Base-by-base conservation (phyloP, 2,113 vertebrate genomes). In the Stictonetta naevosa region DNA sequence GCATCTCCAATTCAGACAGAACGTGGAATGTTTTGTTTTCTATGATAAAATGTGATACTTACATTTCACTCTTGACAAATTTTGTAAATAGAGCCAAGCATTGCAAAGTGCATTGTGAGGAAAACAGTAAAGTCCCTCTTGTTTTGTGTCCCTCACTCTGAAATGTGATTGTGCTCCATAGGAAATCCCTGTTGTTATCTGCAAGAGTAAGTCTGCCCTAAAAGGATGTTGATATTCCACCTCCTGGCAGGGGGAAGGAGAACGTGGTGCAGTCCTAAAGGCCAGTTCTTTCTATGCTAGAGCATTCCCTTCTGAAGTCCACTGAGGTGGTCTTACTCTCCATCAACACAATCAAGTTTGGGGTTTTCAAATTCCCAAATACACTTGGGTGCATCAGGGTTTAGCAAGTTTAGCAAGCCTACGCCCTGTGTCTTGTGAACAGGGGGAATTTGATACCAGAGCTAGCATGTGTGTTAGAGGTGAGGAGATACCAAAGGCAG, bases 281-380 rank as follows among this genome's bases (percentile, higher is more conserved):
- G 38, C 13, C 23, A 29, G 55, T 20, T 34, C 17, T 68, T 3
- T 6, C 7, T 7, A 11, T 53, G 26, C 34, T 68, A 12, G n/a
- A 83, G 33, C n/a, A 46, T 82, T 68, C 46, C 38, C 13, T 69
- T 69, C 60, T 48, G 19, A 66, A 48, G 26, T 77, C 13, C 15
- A 1, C 31, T 0, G 0, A 44, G 25, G 9, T 1, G 1, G 17
- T 84, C 31, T 76, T n/a, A 6, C 40, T 55, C 53, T 73, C 13
- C 38, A 18, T 21, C 52, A 64, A 23, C n/a, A 48, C 29, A 34
- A 28, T 25, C 1, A 1, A 22, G 5, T 31, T 60, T 16, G 50
- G 40, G 55, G 13, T 79, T 25, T 38, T 44, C 26, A 38, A 20
- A 52, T 79, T 56, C 74, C 77, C 62, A 29, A 50, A 56, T 13